Base-by-base conservation (phyloP, 2,888 invertebrate species). In the Timandra comae region DNA sequence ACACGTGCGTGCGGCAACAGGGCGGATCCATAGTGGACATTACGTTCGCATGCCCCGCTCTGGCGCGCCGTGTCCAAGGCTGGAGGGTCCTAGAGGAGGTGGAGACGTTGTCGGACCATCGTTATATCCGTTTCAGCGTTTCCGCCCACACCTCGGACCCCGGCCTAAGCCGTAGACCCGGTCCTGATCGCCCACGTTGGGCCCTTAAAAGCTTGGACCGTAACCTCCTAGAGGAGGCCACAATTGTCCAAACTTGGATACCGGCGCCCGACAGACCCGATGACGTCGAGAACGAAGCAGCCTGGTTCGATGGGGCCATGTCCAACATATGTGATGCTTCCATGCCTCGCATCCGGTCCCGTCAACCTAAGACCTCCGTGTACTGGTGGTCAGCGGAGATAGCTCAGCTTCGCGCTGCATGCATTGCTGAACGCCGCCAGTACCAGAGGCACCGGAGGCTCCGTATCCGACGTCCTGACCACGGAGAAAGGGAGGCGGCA, bases 1-100 rank as follows among this genome's bases (percentile, higher is more conserved):
- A 32, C 23, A 52, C 52, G 0, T 54, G 27, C 22, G 24, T 31
- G 27, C 22, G 28, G 5, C 29, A 27, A 19, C 31, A 29, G 22
- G 34, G 34, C 4, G 34, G 22, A 0, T 34, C 29, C 9, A 29
- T 34, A 7, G 26, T 34, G 13, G 29, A 34, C 23, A n/a, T 31
- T 11, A 26, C 33, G 2, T 37, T 37, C 7, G 27, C 34, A 2
- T 10, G 9, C 16, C 27, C 34, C 7, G 19, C 22, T 1, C n/a
- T 30, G 8, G 38, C 20, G 0, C 13, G 19, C 2, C 27, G 28
- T 1, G 20, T 39, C 3, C 20, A n/a, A 10, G 24, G n/a, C 10
- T 36, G 32, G 32, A n/a, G 25, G 3, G 36, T 33, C 1, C 10
- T 28, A 3, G 28, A 10, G 7, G 26, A 13, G 12, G 13, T 13